Evolutionary conservation across 1,140 invertebrate genomes (phyloP).

Genomic region (Drosophila baimaii): DNA sequence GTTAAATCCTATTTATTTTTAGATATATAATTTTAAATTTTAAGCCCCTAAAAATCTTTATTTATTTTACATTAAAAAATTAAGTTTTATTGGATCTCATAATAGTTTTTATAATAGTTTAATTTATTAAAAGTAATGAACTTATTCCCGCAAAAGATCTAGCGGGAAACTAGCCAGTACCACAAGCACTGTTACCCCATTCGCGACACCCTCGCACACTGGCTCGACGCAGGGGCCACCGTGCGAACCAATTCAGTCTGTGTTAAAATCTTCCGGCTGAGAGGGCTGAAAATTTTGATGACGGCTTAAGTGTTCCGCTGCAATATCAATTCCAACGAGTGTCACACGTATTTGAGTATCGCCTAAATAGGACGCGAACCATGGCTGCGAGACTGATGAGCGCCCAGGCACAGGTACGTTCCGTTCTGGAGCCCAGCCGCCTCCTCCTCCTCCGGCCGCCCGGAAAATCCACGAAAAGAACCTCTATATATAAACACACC

Average conservation of each 20-base stretch:
- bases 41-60: too few relatives aligned
- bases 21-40: too few relatives aligned
- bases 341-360: conserved; percentile 45
- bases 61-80: too few relatives aligned
- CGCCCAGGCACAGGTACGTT: conserved; percentile 74
- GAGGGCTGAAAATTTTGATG: conserved; percentile 82
- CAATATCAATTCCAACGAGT: conserved; percentile 40
- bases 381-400: conserved; percentile 76
- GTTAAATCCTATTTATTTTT: too few relatives aligned
- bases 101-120: too few relatives aligned
- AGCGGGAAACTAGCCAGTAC: background rate
- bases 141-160: background rate
- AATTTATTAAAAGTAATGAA: background rate
- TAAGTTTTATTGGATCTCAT: too few relatives aligned
- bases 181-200: background rate
- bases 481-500: conserved; percentile 19
- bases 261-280: conserved; percentile 83
- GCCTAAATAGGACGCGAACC: conserved; percentile 55
- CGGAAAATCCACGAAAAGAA: conserved; percentile 1
- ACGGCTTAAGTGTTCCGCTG: conserved; percentile 45
- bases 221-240: conserved; percentile 4
- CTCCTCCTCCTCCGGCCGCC: background rate
- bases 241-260: conserved; percentile 59
- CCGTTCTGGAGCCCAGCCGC: conserved; percentile 32
- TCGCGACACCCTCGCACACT: conserved; percentile 26